Percentiles rank a stretch among this genome's conserved stretches.
Conservation (phyloP, 2,797 vertebrate genomes). For the Sebastes goodei region DNA sequence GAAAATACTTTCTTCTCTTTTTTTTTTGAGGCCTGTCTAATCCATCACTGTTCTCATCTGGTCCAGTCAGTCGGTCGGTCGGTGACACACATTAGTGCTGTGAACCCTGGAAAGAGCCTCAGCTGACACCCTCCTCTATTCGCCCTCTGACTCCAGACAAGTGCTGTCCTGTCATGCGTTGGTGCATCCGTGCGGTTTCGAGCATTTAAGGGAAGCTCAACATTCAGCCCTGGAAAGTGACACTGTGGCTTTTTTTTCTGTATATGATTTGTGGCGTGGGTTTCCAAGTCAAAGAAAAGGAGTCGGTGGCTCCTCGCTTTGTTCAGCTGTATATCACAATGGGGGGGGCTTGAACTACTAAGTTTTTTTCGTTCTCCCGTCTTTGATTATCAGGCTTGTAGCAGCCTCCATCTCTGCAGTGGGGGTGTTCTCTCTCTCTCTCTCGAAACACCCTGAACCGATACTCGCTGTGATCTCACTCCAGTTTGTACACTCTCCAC, state of each 20-base stretch:
- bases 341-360: too few relatives aligned
- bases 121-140: background rate
- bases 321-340: slow-evolving; percentile 10
- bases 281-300: slow-evolving; percentile 2
- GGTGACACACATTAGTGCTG: background rate
- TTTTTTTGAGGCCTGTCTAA: background rate
- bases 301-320: background rate
- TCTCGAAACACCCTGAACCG: slow-evolving; percentile 23
- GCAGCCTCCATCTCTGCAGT: too few relatives aligned
- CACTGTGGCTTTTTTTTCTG: background rate
- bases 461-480: slow-evolving; percentile 50
- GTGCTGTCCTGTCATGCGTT: background rate
- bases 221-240: background rate
- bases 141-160: slow-evolving; percentile 21
- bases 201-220: background rate
- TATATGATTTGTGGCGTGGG: background rate
- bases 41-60: slow-evolving; percentile 16
- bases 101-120: background rate
- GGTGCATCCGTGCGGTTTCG: background rate
- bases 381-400: too few relatives aligned
- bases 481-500: slow-evolving; percentile 34
- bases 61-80: slow-evolving; percentile 5
- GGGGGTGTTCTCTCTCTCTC: slow-evolving; percentile 1
- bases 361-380: too few relatives aligned
- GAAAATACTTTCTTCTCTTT: background rate